Conservation (phyloP, 2,888 invertebrate genomes). For the Aelia acuminata region DNA sequence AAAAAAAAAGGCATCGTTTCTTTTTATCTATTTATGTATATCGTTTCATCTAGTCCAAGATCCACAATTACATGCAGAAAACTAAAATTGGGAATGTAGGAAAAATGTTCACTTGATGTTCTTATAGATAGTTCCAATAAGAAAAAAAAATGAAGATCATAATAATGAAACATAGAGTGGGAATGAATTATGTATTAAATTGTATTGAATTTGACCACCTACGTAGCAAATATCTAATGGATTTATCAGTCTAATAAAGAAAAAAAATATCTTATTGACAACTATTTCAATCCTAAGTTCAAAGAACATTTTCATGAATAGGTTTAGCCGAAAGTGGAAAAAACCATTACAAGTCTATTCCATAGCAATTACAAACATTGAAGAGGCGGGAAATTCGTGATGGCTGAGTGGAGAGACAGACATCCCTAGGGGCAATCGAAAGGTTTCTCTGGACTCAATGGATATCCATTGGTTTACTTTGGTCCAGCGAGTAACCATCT, state of each 20-base stretch:
- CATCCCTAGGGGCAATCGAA: neutral
- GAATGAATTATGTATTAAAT: too few species aligned
- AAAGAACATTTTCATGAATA: neutral
- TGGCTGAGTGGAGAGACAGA: neutral
- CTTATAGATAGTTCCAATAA: too few species aligned
- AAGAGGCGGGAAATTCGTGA: neutral
- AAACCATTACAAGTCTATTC: slow-evolving; percentile 10
- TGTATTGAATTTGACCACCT: too few species aligned
- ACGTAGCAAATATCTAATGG: neutral
- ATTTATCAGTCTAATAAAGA: neutral
- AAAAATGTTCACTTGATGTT: too few species aligned
- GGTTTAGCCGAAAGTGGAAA: neutral
- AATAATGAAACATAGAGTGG: too few species aligned
- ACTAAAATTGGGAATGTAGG: too few species aligned
- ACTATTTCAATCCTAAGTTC: neutral
- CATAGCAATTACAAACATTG: neutral
- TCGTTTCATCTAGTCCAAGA: too few species aligned
- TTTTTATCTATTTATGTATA: too few species aligned
- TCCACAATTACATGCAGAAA: too few species aligned
- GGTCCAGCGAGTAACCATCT: neutral
- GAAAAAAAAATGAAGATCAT: too few species aligned
- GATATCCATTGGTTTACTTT: slow-evolving; percentile 26
- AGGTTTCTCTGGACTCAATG: neutral
- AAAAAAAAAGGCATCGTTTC: neutral
- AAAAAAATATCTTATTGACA: neutral